A percentile compares a stretch with the other conserved stretches of the same genome.
Conservation (phyloP, 2,797 vertebrate genomes). For the Pogonophryne albipinna region DNA sequence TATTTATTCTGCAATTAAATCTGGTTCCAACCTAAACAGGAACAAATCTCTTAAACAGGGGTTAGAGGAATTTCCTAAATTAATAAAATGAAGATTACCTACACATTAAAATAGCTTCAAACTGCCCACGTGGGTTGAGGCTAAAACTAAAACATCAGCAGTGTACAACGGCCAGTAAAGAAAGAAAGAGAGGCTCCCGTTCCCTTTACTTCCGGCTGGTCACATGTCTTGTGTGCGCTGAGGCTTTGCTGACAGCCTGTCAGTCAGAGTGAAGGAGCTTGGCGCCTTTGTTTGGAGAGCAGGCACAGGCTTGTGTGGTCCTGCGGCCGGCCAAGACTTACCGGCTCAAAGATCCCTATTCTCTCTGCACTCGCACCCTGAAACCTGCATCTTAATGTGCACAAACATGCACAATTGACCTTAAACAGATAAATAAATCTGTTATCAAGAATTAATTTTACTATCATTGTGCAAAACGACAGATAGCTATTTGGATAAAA, state of each 20-base stretch:
- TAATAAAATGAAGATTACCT: conserved; percentile 48
- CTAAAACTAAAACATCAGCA: conserved; percentile 51
- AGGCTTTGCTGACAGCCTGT: conserved; percentile 82
- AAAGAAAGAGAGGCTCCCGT: conserved; percentile 59
- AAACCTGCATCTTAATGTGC: conserved; percentile 43
- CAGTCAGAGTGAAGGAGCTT: conserved; percentile 81
- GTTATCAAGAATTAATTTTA: conserved; percentile 1
- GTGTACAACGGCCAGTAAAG: conserved; percentile 37
- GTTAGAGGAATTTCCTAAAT: conserved; percentile 30
- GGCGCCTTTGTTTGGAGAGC: conserved; percentile 83
- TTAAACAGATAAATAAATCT: conserved; percentile 16
- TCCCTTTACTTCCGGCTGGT: conserved; percentile 75
- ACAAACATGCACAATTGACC: conserved; percentile 39
- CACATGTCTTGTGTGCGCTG: conserved; percentile 76
- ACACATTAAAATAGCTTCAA: conserved; percentile 37
- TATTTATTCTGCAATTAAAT: conserved; percentile 38
- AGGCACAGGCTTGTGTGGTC: conserved; percentile 87
- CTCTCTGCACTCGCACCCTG: conserved; percentile 43
- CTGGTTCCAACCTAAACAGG: conserved; percentile 24
- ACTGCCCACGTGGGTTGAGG: conserved; percentile 22
- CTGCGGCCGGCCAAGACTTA: conserved; percentile 69
- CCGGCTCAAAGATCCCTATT: conserved; percentile 67
- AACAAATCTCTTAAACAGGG: conserved; percentile 26
- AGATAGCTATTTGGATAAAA: conserved; percentile 1
- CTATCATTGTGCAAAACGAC: background rate